Percentiles rank a stretch among this genome's conserved stretches.
Conservation (phyloP, 2,888 invertebrate species). For the Acanthopleura granulata region DNA sequence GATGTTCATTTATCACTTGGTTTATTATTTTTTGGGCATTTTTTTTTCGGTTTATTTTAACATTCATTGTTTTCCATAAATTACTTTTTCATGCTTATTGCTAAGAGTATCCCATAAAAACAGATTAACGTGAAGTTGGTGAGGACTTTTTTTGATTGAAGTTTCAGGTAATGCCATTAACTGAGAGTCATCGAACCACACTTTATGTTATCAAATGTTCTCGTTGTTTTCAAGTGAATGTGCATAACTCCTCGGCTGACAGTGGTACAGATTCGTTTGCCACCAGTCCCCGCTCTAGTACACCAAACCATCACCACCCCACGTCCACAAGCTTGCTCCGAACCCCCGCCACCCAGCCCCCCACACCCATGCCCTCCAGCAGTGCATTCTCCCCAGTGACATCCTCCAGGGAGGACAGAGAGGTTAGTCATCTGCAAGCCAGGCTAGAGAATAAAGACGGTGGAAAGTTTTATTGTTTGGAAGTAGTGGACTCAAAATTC, state of each 20-base stretch:
- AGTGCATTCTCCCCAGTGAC: slow-evolving; percentile 12
- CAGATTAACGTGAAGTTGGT: not conserved
- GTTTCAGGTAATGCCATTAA: too few species aligned
- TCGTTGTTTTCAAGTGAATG: slow-evolving; percentile 21
- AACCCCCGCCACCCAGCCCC: not conserved
- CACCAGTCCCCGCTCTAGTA: not conserved
- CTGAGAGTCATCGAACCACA: not conserved
- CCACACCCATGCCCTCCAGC: slow-evolving; percentile 7
- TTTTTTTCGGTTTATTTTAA: not conserved
- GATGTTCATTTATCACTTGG: too few species aligned
- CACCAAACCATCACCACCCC: not conserved
- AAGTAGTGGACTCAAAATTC: too few species aligned
- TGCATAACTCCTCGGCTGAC: not conserved
- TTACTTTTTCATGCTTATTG: slow-evolving; percentile 16
- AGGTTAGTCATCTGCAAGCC: not conserved
- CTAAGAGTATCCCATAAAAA: not conserved
- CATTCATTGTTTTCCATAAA: not conserved
- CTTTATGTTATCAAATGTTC: slow-evolving; percentile 6
- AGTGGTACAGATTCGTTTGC: not conserved
- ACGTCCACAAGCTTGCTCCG: not conserved
- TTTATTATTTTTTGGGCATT: too few species aligned
- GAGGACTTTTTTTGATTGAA: not conserved
- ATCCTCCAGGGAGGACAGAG: not conserved
- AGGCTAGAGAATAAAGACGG: not conserved
- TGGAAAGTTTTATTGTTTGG: too few species aligned